These are phyloP conservation scores for Malurus cyaneus DNA, from an alignment of 2,113 vertebrate species.

Conservation along the genomic window DNA sequence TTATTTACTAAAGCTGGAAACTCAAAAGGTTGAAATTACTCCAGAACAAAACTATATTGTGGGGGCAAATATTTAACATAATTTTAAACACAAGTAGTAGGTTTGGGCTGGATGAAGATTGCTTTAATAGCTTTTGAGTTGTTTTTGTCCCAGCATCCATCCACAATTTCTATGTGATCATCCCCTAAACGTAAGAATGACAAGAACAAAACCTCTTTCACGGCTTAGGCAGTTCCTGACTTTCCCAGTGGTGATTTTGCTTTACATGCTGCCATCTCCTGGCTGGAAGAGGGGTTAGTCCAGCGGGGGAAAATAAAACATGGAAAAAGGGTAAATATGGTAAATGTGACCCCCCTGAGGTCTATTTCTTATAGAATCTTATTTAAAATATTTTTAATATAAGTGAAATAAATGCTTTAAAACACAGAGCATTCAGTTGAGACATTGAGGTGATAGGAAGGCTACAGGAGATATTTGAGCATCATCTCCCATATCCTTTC, in stretches of 20 bases:
- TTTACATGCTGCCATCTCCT: slow-evolving; percentile 45
- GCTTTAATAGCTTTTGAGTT: neutral
- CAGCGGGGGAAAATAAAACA: neutral
- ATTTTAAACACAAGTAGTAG: neutral
- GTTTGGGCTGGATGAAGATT: neutral
- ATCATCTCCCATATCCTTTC: neutral
- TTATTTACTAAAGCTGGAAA: neutral
- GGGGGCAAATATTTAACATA: neutral
- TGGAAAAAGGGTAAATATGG: neutral
- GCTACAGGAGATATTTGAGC: neutral
- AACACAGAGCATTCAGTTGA: neutral
- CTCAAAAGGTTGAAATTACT: neutral
- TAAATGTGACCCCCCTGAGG: neutral
- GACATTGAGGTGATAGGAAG: neutral
- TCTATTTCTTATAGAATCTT: neutral
- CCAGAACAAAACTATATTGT: neutral
- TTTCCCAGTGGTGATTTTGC: neutral
- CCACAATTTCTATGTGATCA: neutral
- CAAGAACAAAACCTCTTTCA: neutral
- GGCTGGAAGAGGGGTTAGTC: neutral
- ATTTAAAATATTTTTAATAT: neutral
- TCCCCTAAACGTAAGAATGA: neutral
- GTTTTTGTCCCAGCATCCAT: neutral
- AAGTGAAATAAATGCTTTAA: neutral
- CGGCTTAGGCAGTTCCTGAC: neutral